Conservation (phyloP, 2,797 vertebrate genomes). For the Ciconia nigra region DNA sequence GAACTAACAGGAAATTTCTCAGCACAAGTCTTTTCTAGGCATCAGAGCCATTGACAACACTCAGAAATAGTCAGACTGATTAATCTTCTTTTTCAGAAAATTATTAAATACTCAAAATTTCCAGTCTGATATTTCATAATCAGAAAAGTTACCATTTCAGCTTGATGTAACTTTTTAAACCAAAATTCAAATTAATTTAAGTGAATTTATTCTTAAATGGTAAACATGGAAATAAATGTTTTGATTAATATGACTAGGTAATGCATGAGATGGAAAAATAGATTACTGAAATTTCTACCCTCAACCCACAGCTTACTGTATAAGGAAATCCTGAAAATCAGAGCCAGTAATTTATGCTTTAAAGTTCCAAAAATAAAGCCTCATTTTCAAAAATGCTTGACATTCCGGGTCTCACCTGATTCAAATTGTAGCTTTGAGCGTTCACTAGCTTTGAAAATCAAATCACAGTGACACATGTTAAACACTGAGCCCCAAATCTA, state of each 20-base stretch:
- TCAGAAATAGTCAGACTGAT: neutral
- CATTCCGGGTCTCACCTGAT: neutral
- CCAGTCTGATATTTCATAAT: neutral
- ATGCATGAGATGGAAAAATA: neutral
- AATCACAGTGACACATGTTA: neutral
- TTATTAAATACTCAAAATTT: neutral
- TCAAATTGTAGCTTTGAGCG: neutral
- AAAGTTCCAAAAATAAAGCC: neutral
- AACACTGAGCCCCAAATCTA: neutral
- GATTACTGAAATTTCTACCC: neutral
- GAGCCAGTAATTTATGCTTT: neutral
- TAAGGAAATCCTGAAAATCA: neutral
- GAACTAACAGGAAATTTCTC: neutral
- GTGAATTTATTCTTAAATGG: neutral
- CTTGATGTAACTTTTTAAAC: neutral
- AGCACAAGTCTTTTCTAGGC: neutral
- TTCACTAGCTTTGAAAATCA: neutral
- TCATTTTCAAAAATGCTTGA: neutral
- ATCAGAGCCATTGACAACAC: neutral
- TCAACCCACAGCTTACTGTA: neutral
- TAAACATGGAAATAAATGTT: neutral
- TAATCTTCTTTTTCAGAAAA: neutral
- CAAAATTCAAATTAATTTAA: neutral
- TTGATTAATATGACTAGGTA: neutral
- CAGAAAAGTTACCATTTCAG: neutral